Evolutionary conservation across 2,797 vertebrate genomes (phyloP), one percentile per base, ranked within the genome.

Genomic region (Pseudotriccus pelzelni): DNA sequence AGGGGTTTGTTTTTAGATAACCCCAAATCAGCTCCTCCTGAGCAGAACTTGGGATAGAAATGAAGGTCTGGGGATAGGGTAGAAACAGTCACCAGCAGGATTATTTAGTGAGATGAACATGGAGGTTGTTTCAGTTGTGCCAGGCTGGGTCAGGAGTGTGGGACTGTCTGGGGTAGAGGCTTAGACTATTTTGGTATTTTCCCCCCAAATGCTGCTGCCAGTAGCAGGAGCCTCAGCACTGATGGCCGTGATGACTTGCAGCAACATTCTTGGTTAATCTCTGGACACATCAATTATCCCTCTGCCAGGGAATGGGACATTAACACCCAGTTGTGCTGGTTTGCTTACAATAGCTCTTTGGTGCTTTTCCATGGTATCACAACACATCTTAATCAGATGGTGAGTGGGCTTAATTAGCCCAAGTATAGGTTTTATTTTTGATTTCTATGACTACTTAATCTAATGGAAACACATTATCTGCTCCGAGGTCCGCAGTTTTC

Each of bases 391-490:
- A 96, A 98, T 98, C 97, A 98, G 97, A 97, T 97, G 97, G 97
- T 97, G 97, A 97, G 97, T 97, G 97, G 96, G 97, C 97, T 98
- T 98, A 98, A 98, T 98, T 98, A 98, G 97, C 90, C 79, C 68
- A 96, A 98, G 97, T 97, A 97, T 97, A 97, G 95, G 97, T 93
- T 97, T 97, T 97, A 97, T 97, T 97, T 97, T 97, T 97, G 93
- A 97, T 97, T 97, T 97, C 94, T 97, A 96, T 96, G 97, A 97
- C 97, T 98, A 97, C 97, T 98, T 98, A 97, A 97, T 97, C 96
- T 97, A 98, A 98, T 97, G 96, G 97, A 97, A 98, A 93, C 95
- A 93, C 97, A 97, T 98, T 98, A 97, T 98, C 96, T 97, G 96
- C 95, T 97, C 93, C 2, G 37, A 97, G 96, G 96, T 96, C 95